Evolutionary conservation across 1,140 invertebrate species (phyloP), one percentile per base, ranked within the genome.

Genomic region (Arctopsyche grandis): DNA sequence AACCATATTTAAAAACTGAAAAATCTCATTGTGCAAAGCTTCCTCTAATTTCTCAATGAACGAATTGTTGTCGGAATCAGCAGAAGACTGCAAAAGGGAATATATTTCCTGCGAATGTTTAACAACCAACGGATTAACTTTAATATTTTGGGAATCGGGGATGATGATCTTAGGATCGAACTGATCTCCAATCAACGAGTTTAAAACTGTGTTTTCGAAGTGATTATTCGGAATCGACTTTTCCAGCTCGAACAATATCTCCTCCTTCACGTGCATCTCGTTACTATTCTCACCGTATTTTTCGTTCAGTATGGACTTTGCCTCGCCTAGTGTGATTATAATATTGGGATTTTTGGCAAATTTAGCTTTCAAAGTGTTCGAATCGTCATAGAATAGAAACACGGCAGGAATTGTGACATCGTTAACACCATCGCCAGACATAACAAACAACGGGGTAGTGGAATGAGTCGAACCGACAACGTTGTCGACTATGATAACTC

Each of bases 351-450:
- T 63, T 48, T 75, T 44, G n/a, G 12, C 60, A 38, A 81, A 52
- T 43, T 70, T 24, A 5, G 60, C 10, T 38, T 69, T 77, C 10
- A 81, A 43, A 29, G 38, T 56, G 21, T 16, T 48, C 7, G 80
- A 73, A 79, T 75, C 48, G 63, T 81, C 77, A 12, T 71, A 79
- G 85, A 97, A 99, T 9, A 99, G 89, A 85, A 99, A 99, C 0
- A 98, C 93, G 14, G 97, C 90, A 0, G 97, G 97, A 84, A 99
- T 98, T 69, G 87, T 91, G 0, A 99, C 93, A 85, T 99, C 95
- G 84, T 95, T 92, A 9, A 89, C 91, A 0, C 96, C 96, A 88
- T 98, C 97, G 0, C 96, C 97, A 9, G 96, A 98, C 97, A 99
- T 99, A 0, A 96, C 95, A 89, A 99, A 99, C 88, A 98, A 91